These are phyloP conservation scores for Amiota communis DNA, from an alignment of 2,888 invertebrate species.

Conservation along the genomic window DNA sequence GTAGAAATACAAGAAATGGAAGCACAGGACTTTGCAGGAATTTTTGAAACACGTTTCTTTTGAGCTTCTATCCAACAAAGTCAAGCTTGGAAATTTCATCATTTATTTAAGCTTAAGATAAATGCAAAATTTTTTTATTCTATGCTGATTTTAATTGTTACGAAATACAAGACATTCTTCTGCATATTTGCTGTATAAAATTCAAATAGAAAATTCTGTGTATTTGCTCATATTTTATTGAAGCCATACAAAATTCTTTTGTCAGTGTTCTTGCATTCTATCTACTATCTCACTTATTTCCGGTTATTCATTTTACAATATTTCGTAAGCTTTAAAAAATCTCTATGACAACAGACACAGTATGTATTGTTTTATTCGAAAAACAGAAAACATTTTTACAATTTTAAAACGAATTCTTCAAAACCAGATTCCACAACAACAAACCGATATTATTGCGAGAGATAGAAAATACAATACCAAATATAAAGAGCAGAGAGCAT, in stretches of 20 bases:
- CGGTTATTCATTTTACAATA: background rate
- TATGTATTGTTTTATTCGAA: constrained; percentile 30
- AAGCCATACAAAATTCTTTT: background rate
- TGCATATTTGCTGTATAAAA: too few species aligned
- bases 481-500: constrained; percentile 7
- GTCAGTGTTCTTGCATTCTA: background rate
- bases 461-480: background rate
- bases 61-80: too few species aligned
- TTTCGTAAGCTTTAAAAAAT: constrained; percentile 33
- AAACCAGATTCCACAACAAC: constrained; percentile 14
- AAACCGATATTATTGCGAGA: background rate
- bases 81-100: too few species aligned
- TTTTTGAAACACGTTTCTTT: too few species aligned
- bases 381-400: constrained; percentile 11
- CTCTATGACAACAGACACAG: too few species aligned
- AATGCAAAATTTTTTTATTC: background rate
- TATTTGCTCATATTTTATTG: too few species aligned
- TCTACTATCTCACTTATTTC: background rate
- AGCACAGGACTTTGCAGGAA: too few species aligned
- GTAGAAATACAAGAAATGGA: too few species aligned
- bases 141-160: background rate
- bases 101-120: background rate
- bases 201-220: too few species aligned
- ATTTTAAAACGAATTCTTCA: constrained; percentile 34
- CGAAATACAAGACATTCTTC: too few species aligned